Conservation (phyloP, 2,888 invertebrate genomes). For the Drosophila rubida region DNA sequence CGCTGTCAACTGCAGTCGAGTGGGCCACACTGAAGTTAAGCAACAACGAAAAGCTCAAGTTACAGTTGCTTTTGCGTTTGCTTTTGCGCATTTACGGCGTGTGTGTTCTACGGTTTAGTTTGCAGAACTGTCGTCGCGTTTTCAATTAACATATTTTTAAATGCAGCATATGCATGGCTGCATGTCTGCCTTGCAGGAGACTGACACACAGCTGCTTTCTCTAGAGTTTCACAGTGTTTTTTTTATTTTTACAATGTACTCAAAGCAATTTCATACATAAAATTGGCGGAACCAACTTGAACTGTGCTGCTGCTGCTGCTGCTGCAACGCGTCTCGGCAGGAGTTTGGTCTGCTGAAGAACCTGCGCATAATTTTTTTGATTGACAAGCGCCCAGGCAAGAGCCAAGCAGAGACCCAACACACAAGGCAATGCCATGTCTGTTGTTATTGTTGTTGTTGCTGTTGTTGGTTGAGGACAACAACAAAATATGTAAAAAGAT, state of each 20-base stretch:
- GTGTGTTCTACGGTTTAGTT: background rate
- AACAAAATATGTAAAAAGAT: conserved; percentile 53
- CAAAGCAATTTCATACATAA: conserved; percentile 52
- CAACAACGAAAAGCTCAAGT: background rate
- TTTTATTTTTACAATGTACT: conserved; percentile 32
- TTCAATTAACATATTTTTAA: conserved; percentile 48
- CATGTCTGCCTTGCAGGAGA: conserved; percentile 10
- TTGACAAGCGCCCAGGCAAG: conserved; percentile 58
- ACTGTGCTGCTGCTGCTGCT: conserved; percentile 1
- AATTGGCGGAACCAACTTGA: conserved; percentile 30
- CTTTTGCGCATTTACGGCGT: background rate
- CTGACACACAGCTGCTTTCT: conserved; percentile 12
- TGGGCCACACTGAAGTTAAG: background rate
- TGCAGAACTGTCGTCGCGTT: background rate
- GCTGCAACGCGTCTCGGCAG: conserved; percentile 29
- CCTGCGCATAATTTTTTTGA: conserved; percentile 63
- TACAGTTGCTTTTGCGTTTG: background rate
- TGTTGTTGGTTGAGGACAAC: conserved; percentile 19
- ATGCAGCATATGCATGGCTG: conserved; percentile 9
- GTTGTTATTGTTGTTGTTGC: conserved; percentile 6
- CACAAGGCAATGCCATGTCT: conserved; percentile 3
- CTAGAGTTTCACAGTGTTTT: background rate
- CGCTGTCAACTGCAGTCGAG: background rate
- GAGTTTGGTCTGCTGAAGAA: conserved; percentile 41
- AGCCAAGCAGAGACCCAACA: conserved; percentile 6